These are phyloP conservation scores for Forbesichthys agassizii DNA, from an alignment of 2,113 vertebrate genomes.

Conservation along the genomic window DNA sequence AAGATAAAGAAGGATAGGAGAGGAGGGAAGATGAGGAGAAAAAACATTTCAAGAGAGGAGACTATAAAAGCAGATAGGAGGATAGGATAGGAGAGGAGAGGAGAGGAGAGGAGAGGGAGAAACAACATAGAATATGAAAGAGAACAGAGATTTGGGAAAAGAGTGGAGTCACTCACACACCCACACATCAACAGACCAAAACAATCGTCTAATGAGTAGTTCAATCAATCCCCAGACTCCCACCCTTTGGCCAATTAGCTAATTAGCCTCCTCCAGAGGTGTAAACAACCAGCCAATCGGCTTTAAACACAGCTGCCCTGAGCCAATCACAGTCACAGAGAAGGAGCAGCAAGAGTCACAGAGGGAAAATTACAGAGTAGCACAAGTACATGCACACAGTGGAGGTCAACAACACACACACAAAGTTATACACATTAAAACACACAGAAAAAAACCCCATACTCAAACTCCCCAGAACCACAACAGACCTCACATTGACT, in stretches of 20 bases:
- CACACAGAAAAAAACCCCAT: not conserved
- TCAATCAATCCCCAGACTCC: conserved; percentile 41
- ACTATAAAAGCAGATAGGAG: not conserved
- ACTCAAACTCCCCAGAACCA: not conserved
- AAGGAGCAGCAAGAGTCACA: conserved; percentile 53
- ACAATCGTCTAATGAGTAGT: conserved; percentile 54
- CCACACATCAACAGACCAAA: conserved; percentile 43
- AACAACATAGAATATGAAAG: not conserved
- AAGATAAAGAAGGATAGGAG: not conserved
- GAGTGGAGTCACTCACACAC: conserved; percentile 11
- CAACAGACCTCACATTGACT: conserved; percentile 36
- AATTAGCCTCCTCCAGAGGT: conserved; percentile 59
- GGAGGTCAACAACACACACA: conserved; percentile 3
- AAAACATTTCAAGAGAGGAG: not conserved
- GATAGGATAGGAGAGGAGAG: no score
- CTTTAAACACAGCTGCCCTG: conserved; percentile 42
- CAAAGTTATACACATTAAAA: not conserved
- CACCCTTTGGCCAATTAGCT: conserved; percentile 56
- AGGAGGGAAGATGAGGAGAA: not conserved
- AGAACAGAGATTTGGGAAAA: not conserved
- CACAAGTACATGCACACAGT: conserved; percentile 1
- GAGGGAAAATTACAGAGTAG: conserved; percentile 61
- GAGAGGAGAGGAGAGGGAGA: conserved; percentile 4
- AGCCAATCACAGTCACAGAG: conserved; percentile 35
- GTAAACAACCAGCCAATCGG: conserved; percentile 62